These are phyloP conservation scores for Drosophila nasuta DNA, from an alignment of 1,140 invertebrate genomes.

Conservation along the genomic window DNA sequence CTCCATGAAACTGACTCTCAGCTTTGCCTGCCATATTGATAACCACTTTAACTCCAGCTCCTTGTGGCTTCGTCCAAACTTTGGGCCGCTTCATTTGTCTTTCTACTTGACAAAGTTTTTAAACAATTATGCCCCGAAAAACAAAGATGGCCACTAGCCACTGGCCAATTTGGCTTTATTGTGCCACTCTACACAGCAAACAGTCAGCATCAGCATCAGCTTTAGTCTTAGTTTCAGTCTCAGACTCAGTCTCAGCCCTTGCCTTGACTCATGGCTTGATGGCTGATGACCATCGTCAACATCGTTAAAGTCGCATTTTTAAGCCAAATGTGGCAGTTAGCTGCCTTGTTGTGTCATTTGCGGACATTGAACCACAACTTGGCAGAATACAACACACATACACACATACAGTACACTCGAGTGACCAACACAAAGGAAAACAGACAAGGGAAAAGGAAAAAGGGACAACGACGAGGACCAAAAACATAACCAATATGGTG, in stretches of 20 bases:
- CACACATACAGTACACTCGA: not conserved
- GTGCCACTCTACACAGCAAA: not conserved
- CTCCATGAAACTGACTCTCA: conserved; percentile 28
- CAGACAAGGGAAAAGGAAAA: conserved; percentile 36
- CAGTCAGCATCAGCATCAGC: no score
- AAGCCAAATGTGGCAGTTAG: conserved; percentile 77
- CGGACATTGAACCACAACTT: conserved; percentile 67
- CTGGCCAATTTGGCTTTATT: conserved; percentile 48
- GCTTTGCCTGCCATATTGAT: conserved; percentile 35
- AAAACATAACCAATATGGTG: conserved; percentile 72
- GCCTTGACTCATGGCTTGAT: conserved; percentile 16
- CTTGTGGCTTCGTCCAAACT: not conserved
- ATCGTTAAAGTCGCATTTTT: conserved; percentile 80
- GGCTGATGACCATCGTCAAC: conserved; percentile 37
- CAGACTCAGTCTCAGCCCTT: conserved; percentile 11
- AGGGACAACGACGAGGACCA: conserved; percentile 12
- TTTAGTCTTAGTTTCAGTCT: no score
- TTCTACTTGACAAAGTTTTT: conserved; percentile 65
- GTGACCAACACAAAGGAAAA: conserved; percentile 34
- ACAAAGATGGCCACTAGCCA: conserved; percentile 57
- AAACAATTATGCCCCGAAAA: conserved; percentile 62
- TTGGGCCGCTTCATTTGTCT: conserved; percentile 70
- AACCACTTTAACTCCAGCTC: conserved; percentile 4
- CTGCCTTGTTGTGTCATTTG: conserved; percentile 73
- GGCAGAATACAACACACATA: conserved; percentile 11